phyloP scores from a whole-genome alignment of 2,888 invertebrate genomes.

The Tipula vernalis region DNA sequence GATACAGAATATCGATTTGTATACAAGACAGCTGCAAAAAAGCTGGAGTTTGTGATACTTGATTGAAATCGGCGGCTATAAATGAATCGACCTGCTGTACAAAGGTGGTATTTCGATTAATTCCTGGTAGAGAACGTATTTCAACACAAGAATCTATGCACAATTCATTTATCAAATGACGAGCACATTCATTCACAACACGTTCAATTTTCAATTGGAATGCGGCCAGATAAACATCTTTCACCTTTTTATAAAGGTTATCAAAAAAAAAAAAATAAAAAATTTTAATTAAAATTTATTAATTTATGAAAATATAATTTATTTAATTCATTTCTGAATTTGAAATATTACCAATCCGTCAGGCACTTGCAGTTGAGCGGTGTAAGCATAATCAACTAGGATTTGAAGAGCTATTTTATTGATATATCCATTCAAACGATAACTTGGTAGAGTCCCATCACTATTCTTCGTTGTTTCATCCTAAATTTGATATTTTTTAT shows the following conservation, averaged over 20 bases:
- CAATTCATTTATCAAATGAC: conserved; percentile 52
- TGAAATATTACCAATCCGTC: conserved; percentile 29
- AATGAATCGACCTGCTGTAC: conserved; percentile 52
- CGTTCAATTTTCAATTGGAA: conserved; percentile 62
- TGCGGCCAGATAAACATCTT: conserved; percentile 69
- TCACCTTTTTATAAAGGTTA: too few species aligned
- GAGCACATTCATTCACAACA: conserved; percentile 58
- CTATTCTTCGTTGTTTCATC: conserved; percentile 30
- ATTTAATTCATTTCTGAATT: conserved; percentile 7
- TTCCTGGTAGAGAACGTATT: conserved; percentile 47
- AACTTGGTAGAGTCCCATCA: conserved; percentile 31
- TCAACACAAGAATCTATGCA: conserved; percentile 45
- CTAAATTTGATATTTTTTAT: conserved; percentile 10
- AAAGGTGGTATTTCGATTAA: conserved; percentile 45
- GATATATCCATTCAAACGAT: conserved; percentile 49
- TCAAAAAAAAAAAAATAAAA: conserved; percentile 22
- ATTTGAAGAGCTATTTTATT: conserved; percentile 57
- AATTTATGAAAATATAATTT: neutral
- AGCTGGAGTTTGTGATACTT: conserved; percentile 35
- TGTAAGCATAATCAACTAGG: conserved; percentile 74
- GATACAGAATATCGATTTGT: conserved; percentile 62
- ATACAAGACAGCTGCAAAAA: conserved; percentile 44
- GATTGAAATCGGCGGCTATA: conserved; percentile 55
- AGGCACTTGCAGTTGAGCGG: conserved; percentile 47
- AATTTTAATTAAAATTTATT: neutral